Evolutionary conservation across 2,797 vertebrate genomes (phyloP).

Genomic region (Anableps anableps): DNA sequence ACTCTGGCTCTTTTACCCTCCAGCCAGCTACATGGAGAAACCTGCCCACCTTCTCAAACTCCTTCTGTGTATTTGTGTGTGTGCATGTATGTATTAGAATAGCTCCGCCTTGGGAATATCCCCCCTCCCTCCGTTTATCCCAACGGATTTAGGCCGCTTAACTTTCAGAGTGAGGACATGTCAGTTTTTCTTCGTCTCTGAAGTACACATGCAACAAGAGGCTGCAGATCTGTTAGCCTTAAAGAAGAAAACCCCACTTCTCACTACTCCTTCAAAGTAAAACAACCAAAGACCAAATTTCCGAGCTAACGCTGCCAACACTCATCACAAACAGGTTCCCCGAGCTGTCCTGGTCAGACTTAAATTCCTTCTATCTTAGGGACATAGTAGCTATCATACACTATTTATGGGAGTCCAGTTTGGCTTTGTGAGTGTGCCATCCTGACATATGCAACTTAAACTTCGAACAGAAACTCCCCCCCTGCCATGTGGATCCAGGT

Average conservation of each 20-base stretch:
- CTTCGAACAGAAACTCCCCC: slow-evolving; percentile 42
- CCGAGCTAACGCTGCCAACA: slow-evolving; percentile 82
- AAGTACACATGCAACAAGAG: slow-evolving; percentile 60
- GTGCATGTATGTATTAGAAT: slow-evolving; percentile 64
- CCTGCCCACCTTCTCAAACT: slow-evolving; percentile 57
- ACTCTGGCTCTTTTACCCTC: slow-evolving; percentile 56
- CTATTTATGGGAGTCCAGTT: slow-evolving; percentile 34
- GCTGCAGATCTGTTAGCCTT: slow-evolving; percentile 52
- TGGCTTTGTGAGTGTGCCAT: slow-evolving; percentile 63
- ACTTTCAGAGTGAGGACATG: slow-evolving; percentile 67
- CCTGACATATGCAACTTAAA: slow-evolving; percentile 72
- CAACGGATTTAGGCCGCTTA: slow-evolving; percentile 79
- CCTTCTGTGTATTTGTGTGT: slow-evolving; percentile 29
- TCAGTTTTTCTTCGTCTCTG: slow-evolving; percentile 72
- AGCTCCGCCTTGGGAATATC: slow-evolving; percentile 68
- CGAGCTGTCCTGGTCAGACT: slow-evolving; percentile 47
- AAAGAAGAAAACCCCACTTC: slow-evolving; percentile 25
- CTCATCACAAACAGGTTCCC: slow-evolving; percentile 80
- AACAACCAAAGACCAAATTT: slow-evolving; percentile 81
- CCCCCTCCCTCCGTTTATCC: slow-evolving; percentile 70
- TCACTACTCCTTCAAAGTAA: slow-evolving; percentile 46
- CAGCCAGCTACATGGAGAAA: slow-evolving; percentile 56
- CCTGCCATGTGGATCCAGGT: slow-evolving; percentile 44
- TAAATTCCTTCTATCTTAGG: slow-evolving; percentile 43
- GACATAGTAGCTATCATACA: slow-evolving; percentile 46